Conservation (phyloP, 2,113 vertebrate genomes). For the Leptocoma aspasia region DNA sequence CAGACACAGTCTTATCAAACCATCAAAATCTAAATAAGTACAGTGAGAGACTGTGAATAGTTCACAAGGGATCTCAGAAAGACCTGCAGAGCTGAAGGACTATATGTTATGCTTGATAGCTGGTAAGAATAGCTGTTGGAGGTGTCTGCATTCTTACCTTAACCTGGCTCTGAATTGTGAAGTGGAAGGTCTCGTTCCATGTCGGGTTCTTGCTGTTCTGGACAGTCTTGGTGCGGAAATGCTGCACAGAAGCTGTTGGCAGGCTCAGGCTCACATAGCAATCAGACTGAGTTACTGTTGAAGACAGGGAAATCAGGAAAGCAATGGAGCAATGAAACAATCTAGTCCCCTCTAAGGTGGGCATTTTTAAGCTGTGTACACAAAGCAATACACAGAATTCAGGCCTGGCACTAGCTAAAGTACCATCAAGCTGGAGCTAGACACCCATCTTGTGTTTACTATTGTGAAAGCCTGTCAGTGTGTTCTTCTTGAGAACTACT, state of each 20-base stretch:
- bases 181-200: slow-evolving; percentile 80
- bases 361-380: background rate
- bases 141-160: slow-evolving; percentile 64
- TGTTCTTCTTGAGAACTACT: background rate
- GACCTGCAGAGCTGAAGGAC: background rate
- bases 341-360: background rate
- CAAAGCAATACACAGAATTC: background rate
- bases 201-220: slow-evolving; percentile 63
- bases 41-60: background rate
- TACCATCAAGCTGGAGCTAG: background rate
- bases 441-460: background rate
- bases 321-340: background rate
- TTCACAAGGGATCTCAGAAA: background rate
- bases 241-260: slow-evolving; percentile 74
- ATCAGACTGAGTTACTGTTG: slow-evolving; percentile 70
- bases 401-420: background rate
- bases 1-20: background rate
- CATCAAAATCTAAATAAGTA: background rate
- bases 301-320: background rate
- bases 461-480: background rate
- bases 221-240: slow-evolving; percentile 67
- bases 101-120: background rate
- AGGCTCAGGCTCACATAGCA: slow-evolving; percentile 75
- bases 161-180: slow-evolving; percentile 66
- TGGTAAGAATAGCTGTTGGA: background rate